phyloP scores from a whole-genome alignment of 2,113 vertebrate species.

The Anolis sagrei region DNA sequence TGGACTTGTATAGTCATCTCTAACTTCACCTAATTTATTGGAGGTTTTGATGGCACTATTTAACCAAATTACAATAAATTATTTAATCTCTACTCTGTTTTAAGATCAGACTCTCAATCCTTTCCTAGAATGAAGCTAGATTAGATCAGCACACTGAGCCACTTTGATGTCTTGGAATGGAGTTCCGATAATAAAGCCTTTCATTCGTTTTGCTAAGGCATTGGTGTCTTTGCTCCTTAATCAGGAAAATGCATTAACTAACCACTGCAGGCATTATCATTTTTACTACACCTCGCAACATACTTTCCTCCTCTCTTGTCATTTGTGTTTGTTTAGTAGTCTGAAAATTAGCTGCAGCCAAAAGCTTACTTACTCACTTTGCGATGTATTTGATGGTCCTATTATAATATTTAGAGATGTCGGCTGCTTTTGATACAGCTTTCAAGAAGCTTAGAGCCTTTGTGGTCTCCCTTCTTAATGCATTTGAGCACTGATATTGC shows the following conservation, averaged over 20 bases:
- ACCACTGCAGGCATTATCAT: not conserved
- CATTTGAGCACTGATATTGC: not conserved
- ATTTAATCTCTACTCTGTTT: no score
- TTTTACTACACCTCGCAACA: not conserved
- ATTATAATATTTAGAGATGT: not conserved
- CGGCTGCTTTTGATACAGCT: not conserved
- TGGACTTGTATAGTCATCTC: no score
- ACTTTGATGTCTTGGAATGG: no score
- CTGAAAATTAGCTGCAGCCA: not conserved
- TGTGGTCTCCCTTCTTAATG: not conserved
- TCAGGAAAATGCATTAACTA: not conserved
- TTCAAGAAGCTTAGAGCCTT: not conserved
- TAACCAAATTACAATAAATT: no score
- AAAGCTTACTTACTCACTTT: not conserved
- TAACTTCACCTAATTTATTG: no score
- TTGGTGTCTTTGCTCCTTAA: not conserved
- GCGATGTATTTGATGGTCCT: not conserved
- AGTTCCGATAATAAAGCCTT: no score
- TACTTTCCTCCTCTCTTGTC: no score
- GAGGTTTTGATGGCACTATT: no score
- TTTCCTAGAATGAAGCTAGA: no score
- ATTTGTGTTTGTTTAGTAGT: not conserved
- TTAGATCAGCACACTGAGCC: not conserved
- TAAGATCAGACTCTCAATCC: no score
- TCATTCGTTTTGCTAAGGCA: not conserved